These are phyloP conservation scores for Phoxinus dragarum DNA, from an alignment of 2,797 vertebrate species.

Conservation along the genomic window DNA sequence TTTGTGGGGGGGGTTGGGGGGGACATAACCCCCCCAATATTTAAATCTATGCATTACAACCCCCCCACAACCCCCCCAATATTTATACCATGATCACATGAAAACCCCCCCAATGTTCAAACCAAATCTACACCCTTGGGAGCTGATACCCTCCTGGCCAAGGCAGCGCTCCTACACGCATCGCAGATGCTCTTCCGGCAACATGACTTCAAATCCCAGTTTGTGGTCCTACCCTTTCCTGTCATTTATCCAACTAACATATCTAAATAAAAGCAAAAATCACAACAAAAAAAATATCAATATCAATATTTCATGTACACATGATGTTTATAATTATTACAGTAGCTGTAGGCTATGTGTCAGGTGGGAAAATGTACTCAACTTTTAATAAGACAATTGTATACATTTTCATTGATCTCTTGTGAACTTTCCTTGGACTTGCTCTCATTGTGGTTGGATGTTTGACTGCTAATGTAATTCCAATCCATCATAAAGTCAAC, in stretches of 20 bases:
- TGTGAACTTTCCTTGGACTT: neutral
- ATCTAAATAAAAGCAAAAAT: neutral
- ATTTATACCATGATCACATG: no score
- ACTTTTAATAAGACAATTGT: neutral
- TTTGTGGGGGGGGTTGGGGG: no score
- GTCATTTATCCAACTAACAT: neutral
- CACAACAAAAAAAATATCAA: no score
- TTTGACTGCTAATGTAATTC: neutral
- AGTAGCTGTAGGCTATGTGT: neutral
- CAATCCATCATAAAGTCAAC: neutral
- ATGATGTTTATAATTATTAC: neutral
- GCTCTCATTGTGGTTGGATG: constrained; percentile 3
- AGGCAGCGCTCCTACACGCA: neutral
- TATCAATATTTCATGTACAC: neutral
- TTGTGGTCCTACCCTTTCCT: neutral
- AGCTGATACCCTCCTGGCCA: neutral
- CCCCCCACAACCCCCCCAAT: no score
- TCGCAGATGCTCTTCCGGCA: neutral
- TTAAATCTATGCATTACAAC: no score
- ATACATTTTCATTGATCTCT: neutral
- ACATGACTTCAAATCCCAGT: neutral
- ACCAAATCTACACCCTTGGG: no score
- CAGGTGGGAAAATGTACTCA: neutral
- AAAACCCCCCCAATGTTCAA: no score
- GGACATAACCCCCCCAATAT: no score